A percentile compares a stretch with the other conserved stretches of the same genome.
phyloP scores from a whole-genome alignment of 1,140 invertebrate species.

The Triops cancriformis region DNA sequence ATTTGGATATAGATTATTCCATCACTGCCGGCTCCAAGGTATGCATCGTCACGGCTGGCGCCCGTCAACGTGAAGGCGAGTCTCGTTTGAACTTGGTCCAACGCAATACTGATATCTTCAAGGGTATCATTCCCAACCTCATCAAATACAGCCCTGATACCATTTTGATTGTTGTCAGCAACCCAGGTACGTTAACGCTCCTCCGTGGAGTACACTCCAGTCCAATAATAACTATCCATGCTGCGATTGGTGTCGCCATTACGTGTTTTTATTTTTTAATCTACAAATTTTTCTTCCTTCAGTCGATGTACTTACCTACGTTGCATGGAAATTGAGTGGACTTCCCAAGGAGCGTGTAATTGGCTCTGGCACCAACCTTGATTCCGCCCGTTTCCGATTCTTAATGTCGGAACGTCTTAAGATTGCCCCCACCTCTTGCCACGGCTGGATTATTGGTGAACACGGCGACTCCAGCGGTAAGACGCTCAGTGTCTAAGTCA shows the following conservation, averaged over 20 bases:
- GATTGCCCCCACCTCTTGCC: slow-evolving; percentile 69
- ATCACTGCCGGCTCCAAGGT: slow-evolving; percentile 68
- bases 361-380: slow-evolving; percentile 83
- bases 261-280: background rate
- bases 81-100: slow-evolving; percentile 71
- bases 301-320: slow-evolving; percentile 81
- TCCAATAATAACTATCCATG: background rate
- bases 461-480: slow-evolving; percentile 70
- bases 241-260: too few species aligned
- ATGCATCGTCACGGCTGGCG: slow-evolving; percentile 81
- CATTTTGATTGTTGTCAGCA: slow-evolving; percentile 78
- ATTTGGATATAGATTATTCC: slow-evolving; percentile 53
- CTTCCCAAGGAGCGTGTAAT: slow-evolving; percentile 76
- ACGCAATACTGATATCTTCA: slow-evolving; percentile 80
- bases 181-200: slow-evolving; percentile 52
- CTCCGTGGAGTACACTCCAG: background rate
- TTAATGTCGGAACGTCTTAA: slow-evolving; percentile 69
- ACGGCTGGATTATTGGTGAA: slow-evolving; percentile 83
- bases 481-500: background rate
- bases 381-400: slow-evolving; percentile 82
- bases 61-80: slow-evolving; percentile 77
- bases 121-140: slow-evolving; percentile 68
- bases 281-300: slow-evolving; percentile 5
- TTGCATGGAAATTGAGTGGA: slow-evolving; percentile 86
- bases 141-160: slow-evolving; percentile 78